These are phyloP conservation scores for Dyspetes luteomarginatus DNA, from an alignment of 2,888 invertebrate species.

Conservation along the genomic window DNA sequence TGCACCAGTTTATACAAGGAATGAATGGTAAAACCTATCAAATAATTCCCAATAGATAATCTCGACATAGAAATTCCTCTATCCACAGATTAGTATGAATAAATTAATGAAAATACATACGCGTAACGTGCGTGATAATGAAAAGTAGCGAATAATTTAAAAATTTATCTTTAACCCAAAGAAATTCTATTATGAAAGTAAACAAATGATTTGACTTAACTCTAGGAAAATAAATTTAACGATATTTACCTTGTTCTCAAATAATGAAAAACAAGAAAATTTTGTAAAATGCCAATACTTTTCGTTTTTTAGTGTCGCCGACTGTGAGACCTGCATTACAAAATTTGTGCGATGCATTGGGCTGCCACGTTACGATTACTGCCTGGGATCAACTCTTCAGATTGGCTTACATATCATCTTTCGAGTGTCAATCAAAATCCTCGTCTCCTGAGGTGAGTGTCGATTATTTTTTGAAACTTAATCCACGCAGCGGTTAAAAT, in stretches of 20 bases:
- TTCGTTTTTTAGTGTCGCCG: slow-evolving; percentile 85
- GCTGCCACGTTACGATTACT: slow-evolving; percentile 91
- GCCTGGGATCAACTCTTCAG: slow-evolving; percentile 90
- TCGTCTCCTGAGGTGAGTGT: slow-evolving; percentile 73
- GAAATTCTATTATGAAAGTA: no score
- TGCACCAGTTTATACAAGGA: slow-evolving; percentile 77
- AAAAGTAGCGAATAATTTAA: no score
- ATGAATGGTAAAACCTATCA: slow-evolving; percentile 69
- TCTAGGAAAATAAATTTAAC: no score
- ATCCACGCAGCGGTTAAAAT: not conserved
- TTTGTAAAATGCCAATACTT: slow-evolving; percentile 19
- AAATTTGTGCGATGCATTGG: slow-evolving; percentile 90
- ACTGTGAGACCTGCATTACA: slow-evolving; percentile 89
- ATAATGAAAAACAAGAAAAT: slow-evolving; percentile 17
- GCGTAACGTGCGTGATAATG: no score
- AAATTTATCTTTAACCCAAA: not conserved
- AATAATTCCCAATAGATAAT: no score
- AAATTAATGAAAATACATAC: no score
- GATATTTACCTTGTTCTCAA: slow-evolving; percentile 14
- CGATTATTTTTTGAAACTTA: slow-evolving; percentile 4
- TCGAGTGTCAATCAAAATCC: slow-evolving; percentile 77
- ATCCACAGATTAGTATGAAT: no score
- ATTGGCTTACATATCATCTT: slow-evolving; percentile 84
- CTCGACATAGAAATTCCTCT: not conserved
- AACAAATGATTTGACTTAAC: no score